These are phyloP conservation scores for Acanthosoma haemorrhoidale DNA, from an alignment of 2,888 invertebrate genomes.

Conservation along the genomic window DNA sequence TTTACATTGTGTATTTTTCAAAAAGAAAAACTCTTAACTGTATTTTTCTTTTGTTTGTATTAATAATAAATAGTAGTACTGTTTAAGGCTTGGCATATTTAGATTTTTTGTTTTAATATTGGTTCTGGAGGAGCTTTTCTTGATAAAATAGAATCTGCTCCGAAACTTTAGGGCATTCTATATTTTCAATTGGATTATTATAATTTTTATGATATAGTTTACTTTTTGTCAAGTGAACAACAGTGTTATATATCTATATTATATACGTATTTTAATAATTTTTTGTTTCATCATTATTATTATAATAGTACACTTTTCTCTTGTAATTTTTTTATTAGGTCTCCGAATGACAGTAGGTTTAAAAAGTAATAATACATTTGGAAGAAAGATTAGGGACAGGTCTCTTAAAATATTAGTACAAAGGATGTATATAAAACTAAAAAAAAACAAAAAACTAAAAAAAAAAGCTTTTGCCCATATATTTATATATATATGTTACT, in stretches of 20 bases:
- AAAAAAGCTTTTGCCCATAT: constrained; percentile 22
- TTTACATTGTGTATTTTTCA: constrained; percentile 16
- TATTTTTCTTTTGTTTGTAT: constrained; percentile 26
- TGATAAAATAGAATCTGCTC: background rate
- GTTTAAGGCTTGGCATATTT: constrained; percentile 29
- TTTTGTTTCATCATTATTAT: constrained; percentile 3
- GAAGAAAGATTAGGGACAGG: constrained; percentile 20
- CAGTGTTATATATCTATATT: constrained; percentile 22
- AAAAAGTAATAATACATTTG: constrained; percentile 15
- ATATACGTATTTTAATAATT: background rate
- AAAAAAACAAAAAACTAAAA: constrained; percentile 19
- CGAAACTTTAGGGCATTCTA: constrained; percentile 24
- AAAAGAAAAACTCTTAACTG: constrained; percentile 21
- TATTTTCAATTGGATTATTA: constrained; percentile 21
- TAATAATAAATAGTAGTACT: constrained; percentile 28
- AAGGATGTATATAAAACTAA: constrained; percentile 25
- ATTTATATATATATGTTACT: constrained; percentile 5
- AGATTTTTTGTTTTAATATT: constrained; percentile 15
- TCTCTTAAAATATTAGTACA: constrained; percentile 25
- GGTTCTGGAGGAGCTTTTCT: constrained; percentile 22
- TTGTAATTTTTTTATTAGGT: constrained; percentile 22
- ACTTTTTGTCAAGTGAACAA: constrained; percentile 16
- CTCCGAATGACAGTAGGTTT: constrained; percentile 21
- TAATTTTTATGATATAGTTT: constrained; percentile 14
- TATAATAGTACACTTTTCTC: constrained; percentile 20